Evolutionary conservation across 1,140 invertebrate species (phyloP), one percentile per base, ranked within the genome.

Genomic region (Trichonephila inaurata): DNA sequence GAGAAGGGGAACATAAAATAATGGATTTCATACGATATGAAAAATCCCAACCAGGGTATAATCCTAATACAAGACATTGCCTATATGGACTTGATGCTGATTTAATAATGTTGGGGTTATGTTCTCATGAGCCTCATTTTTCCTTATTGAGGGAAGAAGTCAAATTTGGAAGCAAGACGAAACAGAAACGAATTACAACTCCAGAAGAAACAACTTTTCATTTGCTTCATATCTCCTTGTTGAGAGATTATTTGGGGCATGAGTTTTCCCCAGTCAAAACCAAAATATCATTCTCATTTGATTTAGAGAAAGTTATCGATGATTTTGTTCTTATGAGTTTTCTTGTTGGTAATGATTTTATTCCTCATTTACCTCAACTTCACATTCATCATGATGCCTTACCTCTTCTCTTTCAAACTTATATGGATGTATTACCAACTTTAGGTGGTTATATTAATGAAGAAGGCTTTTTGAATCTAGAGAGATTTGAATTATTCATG

Each of bases 1-100:
- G 99, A 28, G 99, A 99, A 97, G 99, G 99, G 5, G 99, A 99
- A 96, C 99, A 99, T 95, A 99, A 99, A 96, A 99, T 99, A 83
- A 99, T 99, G 98, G 99, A 99, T 95, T 99, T 98, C 95, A 99
- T 99, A 94, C 96, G 99, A 58, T 98, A 97, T 96, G 96, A 98
- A 95, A 97, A 98, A 95, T 97, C 98, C 0, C 97, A 98, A 95
- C 97, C 97, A 4, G 97, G 97, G 93, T 98, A 98, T 95, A 97
- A 99, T 96, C 97, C 97, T 1, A 98, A 99, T 95, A 99, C 98
- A 0, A 96, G 98, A 10, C 99, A 99, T 95, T 99, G 99, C 96
- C 96, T 99, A 12, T 99, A 99, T 96, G 99, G 99, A 0, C 96
- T 99, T 14, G 99, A 99, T 96, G 99, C 99, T 28, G 99, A 99